These are phyloP conservation scores for Tryphoninae sp. DNA, from an alignment of 2,888 invertebrate species.

Conservation along the genomic window DNA sequence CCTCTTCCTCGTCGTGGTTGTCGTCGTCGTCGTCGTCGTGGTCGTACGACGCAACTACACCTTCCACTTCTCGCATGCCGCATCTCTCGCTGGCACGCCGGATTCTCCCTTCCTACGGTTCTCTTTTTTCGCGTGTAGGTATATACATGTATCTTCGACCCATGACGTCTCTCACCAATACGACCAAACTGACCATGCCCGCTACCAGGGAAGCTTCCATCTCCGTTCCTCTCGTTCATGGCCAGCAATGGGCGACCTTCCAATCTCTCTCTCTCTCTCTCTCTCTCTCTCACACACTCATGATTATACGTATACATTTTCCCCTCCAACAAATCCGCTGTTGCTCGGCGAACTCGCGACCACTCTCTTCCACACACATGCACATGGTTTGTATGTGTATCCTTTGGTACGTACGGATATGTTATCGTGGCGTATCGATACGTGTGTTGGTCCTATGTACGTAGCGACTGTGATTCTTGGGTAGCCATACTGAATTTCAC, in stretches of 20 bases:
- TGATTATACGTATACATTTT: not conserved
- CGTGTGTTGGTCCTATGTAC: not conserved
- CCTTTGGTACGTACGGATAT: not conserved
- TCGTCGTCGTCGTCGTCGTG: conserved; percentile 25
- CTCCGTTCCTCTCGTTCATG: conserved; percentile 58
- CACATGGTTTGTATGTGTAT: not conserved
- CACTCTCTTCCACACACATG: not conserved
- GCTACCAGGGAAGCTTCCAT: conserved; percentile 27
- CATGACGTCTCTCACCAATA: conserved; percentile 42
- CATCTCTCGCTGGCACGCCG: conserved; percentile 2
- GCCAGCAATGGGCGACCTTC: conserved; percentile 64
- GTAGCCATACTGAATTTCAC: conserved; percentile 68
- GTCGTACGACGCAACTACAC: conserved; percentile 27
- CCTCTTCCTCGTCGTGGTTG: conserved; percentile 17
- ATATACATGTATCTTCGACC: conserved; percentile 29
- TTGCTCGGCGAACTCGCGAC: not conserved
- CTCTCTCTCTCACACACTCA: conserved; percentile 28
- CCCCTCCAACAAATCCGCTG: conserved; percentile 7
- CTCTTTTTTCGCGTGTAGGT: not conserved
- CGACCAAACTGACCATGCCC: conserved; percentile 9
- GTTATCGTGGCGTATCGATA: conserved; percentile 19
- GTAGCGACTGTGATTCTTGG: not conserved
- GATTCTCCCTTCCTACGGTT: conserved; percentile 34
- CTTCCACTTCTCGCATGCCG: conserved; percentile 45
- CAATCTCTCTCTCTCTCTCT: conserved; percentile 47